A percentile compares a stretch with the other conserved stretches of the same genome.
Evolutionary conservation across 2,797 vertebrate genomes (phyloP).

Genomic region (Anguilla obscura): DNA sequence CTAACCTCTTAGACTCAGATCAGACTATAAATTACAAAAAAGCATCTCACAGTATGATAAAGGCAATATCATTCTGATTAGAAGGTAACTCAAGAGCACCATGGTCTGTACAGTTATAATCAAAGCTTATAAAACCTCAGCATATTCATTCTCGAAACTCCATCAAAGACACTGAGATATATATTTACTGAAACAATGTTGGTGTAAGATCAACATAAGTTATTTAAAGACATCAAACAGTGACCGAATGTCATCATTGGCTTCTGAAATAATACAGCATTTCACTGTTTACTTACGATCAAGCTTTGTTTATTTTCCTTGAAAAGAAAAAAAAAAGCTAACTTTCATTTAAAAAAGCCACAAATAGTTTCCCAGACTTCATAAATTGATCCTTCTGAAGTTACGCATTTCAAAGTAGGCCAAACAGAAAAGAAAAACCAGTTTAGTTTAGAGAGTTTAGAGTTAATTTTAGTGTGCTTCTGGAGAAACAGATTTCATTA

Average conservation of each 20-base stretch:
- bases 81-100: neutral
- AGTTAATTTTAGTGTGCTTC: constrained; percentile 63
- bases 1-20: neutral
- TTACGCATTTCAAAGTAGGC: neutral
- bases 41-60: neutral
- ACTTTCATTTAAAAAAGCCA: too few relatives aligned
- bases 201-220: neutral
- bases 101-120: neutral
- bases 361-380: neutral
- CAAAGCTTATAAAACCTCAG: neutral
- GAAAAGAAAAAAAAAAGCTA: neutral
- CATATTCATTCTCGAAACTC: neutral
- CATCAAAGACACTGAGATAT: neutral
- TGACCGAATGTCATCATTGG: neutral
- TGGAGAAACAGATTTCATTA: constrained; percentile 57
- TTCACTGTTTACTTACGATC: neutral
- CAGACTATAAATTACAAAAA: neutral
- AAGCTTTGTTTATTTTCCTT: constrained; percentile 2
- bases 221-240: constrained; percentile 2
- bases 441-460: constrained; percentile 54
- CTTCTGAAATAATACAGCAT: neutral
- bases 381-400: constrained; percentile 13
- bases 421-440: constrained; percentile 26
- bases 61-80: neutral
- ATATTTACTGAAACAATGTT: neutral